phyloP scores from a whole-genome alignment of 2,113 vertebrate genomes.

The Rhea pennata region DNA sequence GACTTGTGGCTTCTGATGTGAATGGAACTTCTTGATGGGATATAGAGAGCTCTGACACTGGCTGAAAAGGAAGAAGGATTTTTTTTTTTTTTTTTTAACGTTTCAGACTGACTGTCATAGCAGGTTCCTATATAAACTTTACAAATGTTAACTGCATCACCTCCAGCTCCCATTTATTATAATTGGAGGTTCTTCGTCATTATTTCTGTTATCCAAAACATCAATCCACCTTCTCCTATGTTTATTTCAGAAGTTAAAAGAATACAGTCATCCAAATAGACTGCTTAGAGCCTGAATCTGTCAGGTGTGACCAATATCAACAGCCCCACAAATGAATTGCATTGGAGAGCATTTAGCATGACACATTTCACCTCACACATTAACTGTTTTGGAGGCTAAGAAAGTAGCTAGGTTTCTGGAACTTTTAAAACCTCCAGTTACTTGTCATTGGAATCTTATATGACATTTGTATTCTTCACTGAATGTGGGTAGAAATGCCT shows the following conservation, averaged over 20 bases:
- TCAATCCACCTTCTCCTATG: neutral
- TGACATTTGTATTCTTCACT: neutral
- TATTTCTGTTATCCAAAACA: neutral
- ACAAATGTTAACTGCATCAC: neutral
- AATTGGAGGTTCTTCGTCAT: neutral
- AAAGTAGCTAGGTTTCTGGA: neutral
- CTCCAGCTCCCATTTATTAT: neutral
- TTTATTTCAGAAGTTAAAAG: neutral
- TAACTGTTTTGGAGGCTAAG: neutral
- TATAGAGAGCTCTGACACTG: neutral
- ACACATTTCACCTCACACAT: neutral
- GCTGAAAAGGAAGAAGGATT: neutral
- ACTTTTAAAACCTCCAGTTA: neutral
- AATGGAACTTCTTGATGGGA: neutral
- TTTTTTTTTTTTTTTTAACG: neutral
- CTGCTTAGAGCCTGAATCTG: neutral
- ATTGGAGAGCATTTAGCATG: neutral
- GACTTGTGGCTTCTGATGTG: neutral
- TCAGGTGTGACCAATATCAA: neutral
- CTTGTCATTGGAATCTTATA: neutral
- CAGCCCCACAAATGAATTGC: neutral
- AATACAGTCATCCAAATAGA: neutral
- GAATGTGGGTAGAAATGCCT: neutral
- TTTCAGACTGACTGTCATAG: neutral
- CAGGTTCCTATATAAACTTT: neutral